Evolutionary conservation across 2,888 invertebrate species (phyloP), one percentile per base, ranked within the genome.

Genomic region (Dasysyrphus albostriatus): DNA sequence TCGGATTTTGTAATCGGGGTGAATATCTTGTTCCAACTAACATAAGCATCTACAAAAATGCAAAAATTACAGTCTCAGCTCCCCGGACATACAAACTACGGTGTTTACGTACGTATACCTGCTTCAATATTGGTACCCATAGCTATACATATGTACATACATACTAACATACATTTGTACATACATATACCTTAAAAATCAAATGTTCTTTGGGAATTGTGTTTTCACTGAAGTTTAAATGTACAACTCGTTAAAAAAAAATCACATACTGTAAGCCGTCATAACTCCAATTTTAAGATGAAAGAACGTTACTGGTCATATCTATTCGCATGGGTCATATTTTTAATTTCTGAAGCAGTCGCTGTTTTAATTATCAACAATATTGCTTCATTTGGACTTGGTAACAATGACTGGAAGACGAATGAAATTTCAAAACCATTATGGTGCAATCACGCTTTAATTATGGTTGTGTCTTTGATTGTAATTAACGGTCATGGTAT

Each of bases 401-500:
- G 67, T 12, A 14, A 44, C 5, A 1, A 44, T 5, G 24, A 10
- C 0, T 44, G 19, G 24, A 19, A 19, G 12, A 42, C 7, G 2
- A 67, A 54, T 10, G 67, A 67, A 49, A 3, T 67, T 19, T 37
- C 32, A 24, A 39, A 44, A 7, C 32, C 54, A 29, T 10, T 29
- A 54, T 74, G 59, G 47, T 61, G 14, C 2, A 44, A 61, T 44
- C 83, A 74, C 14, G 49, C 67, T 16, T n/a, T 61, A 8, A 67
- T 78, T n/a, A 83, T 83, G 83, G 61, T 16, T 10, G 19, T 49
- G 5, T 42, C 54, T n/a, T 74, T 75, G 79, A 69, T 78, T 56
- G 3, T 75, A 10, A 3, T 70, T 0, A 84, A 79, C 9, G 83
- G 83, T 5, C 79, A 84, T 42, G 83, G 83, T 73, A 34, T 14